Evolutionary conservation across 2,113 vertebrate genomes (phyloP).

Genomic region (Chauna torquata): DNA sequence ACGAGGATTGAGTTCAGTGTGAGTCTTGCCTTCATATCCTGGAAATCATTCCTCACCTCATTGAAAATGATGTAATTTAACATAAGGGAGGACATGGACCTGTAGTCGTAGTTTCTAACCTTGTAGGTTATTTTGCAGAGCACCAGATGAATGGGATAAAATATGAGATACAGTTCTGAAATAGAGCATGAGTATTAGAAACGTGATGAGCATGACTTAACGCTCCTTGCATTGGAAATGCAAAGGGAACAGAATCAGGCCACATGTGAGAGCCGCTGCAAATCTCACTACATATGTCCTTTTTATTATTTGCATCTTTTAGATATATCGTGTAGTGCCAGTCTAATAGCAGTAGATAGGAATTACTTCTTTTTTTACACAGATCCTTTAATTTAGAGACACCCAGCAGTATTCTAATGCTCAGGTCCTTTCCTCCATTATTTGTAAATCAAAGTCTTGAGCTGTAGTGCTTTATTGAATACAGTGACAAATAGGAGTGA

Average conservation of each 20-base stretch:
- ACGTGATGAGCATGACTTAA: background rate
- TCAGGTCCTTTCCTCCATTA: constrained; percentile 8
- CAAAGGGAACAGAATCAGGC: background rate
- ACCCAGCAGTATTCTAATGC: background rate
- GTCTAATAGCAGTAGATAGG: constrained; percentile 31
- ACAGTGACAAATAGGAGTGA: constrained; percentile 57
- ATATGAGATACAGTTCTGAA: background rate
- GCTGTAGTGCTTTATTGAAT: constrained; percentile 32
- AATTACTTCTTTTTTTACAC: constrained; percentile 8
- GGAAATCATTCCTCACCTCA: background rate
- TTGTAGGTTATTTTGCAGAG: background rate
- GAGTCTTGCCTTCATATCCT: background rate
- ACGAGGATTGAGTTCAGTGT: background rate
- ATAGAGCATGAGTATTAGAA: background rate
- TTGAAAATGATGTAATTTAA: too few species aligned
- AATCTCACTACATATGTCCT: background rate
- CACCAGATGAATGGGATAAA: fast-evolving
- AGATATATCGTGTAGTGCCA: background rate
- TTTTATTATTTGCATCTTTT: background rate
- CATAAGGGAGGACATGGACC: background rate
- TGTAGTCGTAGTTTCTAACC: background rate
- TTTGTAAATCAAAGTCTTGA: constrained; percentile 69
- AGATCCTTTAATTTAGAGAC: constrained; percentile 40
- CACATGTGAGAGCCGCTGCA: background rate
- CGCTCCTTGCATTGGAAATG: background rate